Base-by-base conservation (phyloP, 92 coral and sea anemone genomes). In the Palythoa heliodiscus region DNA sequence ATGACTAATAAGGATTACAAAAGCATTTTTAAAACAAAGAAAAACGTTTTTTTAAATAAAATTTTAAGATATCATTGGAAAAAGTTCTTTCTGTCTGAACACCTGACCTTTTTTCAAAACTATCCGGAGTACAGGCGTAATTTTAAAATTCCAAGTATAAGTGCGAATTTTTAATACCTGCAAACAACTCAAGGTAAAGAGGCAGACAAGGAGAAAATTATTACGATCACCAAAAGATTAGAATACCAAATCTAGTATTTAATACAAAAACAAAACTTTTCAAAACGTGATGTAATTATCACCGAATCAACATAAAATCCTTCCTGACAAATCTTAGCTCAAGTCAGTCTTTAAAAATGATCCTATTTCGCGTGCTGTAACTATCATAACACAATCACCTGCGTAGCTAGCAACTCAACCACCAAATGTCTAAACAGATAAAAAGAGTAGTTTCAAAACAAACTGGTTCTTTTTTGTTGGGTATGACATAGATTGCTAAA, bases 301-400 rank as follows among this genome's bases (percentile, higher is more conserved):
- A 13, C 40, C 79, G 57, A 75, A 63, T 74, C 78, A 74, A 74
- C 25, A 50, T 35, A 47, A 67, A 50, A 20, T 47, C 60, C 58
- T 52, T 48, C 60, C 15, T 73, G 77, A 73, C 22, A 23, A 19
- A 13, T 52, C 79, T 52, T 23, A 52, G 3, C 20, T 67, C 37
- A 0, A 58, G 9, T 43, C 9, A 11, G 64, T 58, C 20, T 58
- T 58, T 14, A 58, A 58, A 43, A 43, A 5, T 58, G 64, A 58
- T 19, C 16, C 6, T 17, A 57, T 57, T 57, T 57, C 63, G 16
- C 16, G 63, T 57, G n/a, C 13, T 3, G 16, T 13, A 12, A 9
- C 4, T 17, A 13, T n/a, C n/a, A 17, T 57, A 13, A 12, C 15
- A 17, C 4, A 13, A 57, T 3, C 16, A 57, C 63, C n/a, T 17